phyloP scores from a whole-genome alignment of 2,888 invertebrate species.

The Chloroclysta siterata region DNA sequence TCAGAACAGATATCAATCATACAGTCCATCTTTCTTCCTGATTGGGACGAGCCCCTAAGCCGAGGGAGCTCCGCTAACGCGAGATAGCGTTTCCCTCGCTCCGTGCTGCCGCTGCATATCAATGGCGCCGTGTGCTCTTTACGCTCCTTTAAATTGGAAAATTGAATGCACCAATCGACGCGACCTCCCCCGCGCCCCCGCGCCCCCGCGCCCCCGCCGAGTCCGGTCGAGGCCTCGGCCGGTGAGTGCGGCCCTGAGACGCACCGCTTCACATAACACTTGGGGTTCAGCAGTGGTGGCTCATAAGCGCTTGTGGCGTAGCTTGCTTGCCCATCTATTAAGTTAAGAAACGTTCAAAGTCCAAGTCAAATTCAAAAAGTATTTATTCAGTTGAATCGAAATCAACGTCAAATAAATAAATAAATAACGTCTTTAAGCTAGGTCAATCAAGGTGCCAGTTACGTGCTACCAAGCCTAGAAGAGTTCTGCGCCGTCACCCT shows the following conservation, averaged over 20 bases:
- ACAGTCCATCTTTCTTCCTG: constrained; percentile 4
- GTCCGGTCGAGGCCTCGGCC: constrained; percentile 10
- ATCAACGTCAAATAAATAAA: too few species aligned
- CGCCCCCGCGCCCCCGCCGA: background rate
- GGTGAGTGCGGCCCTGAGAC: constrained; percentile 31
- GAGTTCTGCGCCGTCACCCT: too few species aligned
- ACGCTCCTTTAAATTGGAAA: constrained; percentile 56
- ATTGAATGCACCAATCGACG: constrained; percentile 49
- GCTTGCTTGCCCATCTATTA: too few species aligned
- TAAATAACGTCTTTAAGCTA: too few species aligned
- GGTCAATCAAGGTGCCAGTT: too few species aligned
- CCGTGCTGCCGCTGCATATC: constrained; percentile 32
- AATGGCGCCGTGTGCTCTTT: constrained; percentile 47
- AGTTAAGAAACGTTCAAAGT: too few species aligned
- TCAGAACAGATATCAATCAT: background rate
- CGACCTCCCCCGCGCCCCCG: constrained; percentile 10
- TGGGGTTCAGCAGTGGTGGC: constrained; percentile 12
- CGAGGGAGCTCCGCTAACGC: background rate
- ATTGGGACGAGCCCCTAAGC: constrained; percentile 1
- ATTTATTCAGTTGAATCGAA: too few species aligned
- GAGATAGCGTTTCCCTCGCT: constrained; percentile 17
- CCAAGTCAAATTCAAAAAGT: too few species aligned
- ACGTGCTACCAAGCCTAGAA: too few species aligned
- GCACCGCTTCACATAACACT: constrained; percentile 18
- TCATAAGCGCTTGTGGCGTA: too few species aligned